Percentiles rank a stretch among this genome's conserved stretches.
These are phyloP conservation scores for Tinamus major DNA, from an alignment of 2,797 vertebrate species.

Conservation along the genomic window DNA sequence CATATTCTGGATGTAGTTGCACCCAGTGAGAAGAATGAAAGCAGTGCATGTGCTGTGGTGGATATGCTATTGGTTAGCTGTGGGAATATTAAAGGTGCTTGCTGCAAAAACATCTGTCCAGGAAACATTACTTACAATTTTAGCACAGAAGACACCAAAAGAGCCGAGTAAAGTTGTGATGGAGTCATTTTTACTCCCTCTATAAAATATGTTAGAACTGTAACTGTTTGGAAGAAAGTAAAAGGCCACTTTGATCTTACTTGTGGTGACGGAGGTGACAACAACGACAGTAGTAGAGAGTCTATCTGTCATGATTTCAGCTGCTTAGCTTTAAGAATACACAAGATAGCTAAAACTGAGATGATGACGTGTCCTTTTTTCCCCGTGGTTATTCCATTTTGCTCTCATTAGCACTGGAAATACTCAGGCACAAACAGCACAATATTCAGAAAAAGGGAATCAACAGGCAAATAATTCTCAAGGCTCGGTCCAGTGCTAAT, in stretches of 20 bases:
- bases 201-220: background rate
- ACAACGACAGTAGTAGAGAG: background rate
- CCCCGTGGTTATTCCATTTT: background rate
- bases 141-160: background rate
- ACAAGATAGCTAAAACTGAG: background rate
- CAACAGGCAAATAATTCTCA: background rate
- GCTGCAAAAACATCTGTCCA: background rate
- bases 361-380: background rate
- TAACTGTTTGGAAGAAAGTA: background rate
- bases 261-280: background rate
- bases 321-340: background rate
- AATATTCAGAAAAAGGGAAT: background rate
- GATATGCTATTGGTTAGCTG: background rate
- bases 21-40: accelerated
- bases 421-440: background rate
- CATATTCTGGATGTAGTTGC: background rate
- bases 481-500: background rate
- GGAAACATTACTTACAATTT: background rate
- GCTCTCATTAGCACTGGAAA: background rate
- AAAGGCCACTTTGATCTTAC: slow-evolving; percentile 20
- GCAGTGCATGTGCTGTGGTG: background rate
- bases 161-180: background rate
- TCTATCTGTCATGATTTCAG: slow-evolving; percentile 26
- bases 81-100: background rate
- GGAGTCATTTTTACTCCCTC: background rate